Conservation (phyloP, 2,113 vertebrate genomes). For the Hirundichthys speculiger region DNA sequence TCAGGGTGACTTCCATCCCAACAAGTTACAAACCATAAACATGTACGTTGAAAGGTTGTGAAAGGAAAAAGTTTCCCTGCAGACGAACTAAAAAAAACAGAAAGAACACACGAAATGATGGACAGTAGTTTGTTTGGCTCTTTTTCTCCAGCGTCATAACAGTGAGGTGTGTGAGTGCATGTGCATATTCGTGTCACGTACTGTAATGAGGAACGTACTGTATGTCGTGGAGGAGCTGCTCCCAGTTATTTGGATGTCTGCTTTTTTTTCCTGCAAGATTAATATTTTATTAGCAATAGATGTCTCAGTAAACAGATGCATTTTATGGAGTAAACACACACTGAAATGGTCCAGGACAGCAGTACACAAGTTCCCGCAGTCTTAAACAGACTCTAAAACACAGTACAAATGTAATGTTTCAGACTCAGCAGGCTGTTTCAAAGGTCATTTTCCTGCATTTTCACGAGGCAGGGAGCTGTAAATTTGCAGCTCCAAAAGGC, state of each 20-base stretch:
- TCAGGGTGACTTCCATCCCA: too few relatives aligned
- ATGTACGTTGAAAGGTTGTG: too few relatives aligned
- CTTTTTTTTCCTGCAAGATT: conserved; percentile 63
- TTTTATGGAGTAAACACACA: conserved; percentile 59
- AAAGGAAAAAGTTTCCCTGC: too few relatives aligned
- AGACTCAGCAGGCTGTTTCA: conserved; percentile 20
- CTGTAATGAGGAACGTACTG: neutral
- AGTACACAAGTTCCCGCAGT: conserved; percentile 1
- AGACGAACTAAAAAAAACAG: too few relatives aligned
- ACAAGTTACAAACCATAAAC: too few relatives aligned
- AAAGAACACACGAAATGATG: too few relatives aligned
- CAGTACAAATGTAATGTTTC: neutral
- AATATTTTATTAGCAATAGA: conserved; percentile 81
- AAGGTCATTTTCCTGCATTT: conserved; percentile 31
- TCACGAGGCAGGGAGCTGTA: conserved; percentile 13
- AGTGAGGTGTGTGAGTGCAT: neutral
- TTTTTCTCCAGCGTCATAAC: neutral
- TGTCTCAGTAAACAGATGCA: conserved; percentile 76
- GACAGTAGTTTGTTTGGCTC: too few relatives aligned
- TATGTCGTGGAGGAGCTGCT: conserved; percentile 53
- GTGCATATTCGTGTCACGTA: too few relatives aligned
- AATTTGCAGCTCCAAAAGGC: conserved; percentile 30
- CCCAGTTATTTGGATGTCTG: conserved; percentile 62
- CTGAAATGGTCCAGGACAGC: neutral
- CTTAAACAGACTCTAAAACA: neutral